A percentile compares a stretch with the other conserved stretches of the same genome.
These are phyloP conservation scores for Parnassius mnemosyne DNA, from an alignment of 2,888 invertebrate species.

Conservation along the genomic window DNA sequence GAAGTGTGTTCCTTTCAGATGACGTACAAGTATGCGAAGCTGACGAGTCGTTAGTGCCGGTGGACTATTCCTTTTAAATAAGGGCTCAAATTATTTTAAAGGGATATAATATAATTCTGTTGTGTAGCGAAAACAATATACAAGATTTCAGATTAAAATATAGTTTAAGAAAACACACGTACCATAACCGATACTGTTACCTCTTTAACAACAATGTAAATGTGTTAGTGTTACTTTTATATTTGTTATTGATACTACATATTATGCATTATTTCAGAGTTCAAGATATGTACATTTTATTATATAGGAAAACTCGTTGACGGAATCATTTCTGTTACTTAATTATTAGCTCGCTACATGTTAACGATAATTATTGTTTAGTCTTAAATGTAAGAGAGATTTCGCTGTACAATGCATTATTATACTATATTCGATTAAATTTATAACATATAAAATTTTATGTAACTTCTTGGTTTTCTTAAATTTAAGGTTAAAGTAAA, in stretches of 20 bases:
- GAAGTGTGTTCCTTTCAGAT: too few species aligned
- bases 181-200: constrained; percentile 18
- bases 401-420: too few species aligned
- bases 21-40: too few species aligned
- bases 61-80: constrained; percentile 79
- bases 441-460: too few species aligned
- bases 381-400: neutral
- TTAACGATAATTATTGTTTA: neutral
- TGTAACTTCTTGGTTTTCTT: too few species aligned
- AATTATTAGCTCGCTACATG: constrained; percentile 24
- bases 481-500: too few species aligned
- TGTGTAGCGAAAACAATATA: constrained; percentile 32
- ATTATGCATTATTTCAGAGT: neutral
- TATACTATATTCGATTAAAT: too few species aligned
- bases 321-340: constrained; percentile 19
- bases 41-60: too few species aligned
- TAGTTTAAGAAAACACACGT: constrained; percentile 7
- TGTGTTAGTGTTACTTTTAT: neutral
- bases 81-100: constrained; percentile 78
- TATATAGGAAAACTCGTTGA: constrained; percentile 21
- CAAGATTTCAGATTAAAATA: constrained; percentile 1
- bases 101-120: constrained; percentile 55
- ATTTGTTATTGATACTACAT: constrained; percentile 4
- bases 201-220: constrained; percentile 11
- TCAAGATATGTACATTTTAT: constrained; percentile 25